phyloP scores from a whole-genome alignment of 2,797 vertebrate species.

The Halcyon leucocephala region DNA sequence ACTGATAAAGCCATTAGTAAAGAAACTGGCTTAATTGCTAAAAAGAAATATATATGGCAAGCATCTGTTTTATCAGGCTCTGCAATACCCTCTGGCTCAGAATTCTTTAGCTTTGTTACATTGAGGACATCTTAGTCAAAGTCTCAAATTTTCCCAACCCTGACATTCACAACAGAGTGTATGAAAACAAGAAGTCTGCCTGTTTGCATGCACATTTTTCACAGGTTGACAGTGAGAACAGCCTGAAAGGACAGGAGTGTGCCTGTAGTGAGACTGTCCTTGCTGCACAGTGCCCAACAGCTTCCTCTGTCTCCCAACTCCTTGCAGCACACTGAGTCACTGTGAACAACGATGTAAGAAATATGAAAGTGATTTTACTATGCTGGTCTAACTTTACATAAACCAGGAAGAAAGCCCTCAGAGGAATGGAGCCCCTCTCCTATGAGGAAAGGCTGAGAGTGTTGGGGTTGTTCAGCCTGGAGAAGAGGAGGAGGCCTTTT shows the following conservation, averaged over 20 bases:
- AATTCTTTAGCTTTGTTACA: neutral
- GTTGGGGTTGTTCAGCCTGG: neutral
- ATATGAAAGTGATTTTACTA: neutral
- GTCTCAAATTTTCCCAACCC: neutral
- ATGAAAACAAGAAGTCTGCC: neutral
- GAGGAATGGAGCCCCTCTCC: neutral
- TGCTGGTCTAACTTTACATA: neutral
- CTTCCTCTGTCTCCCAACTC: neutral
- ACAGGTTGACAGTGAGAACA: neutral
- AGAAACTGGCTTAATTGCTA: constrained; percentile 27
- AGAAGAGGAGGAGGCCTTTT: neutral
- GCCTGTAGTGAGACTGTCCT: neutral
- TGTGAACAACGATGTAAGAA: neutral
- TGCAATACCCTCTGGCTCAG: neutral
- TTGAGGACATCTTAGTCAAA: neutral
- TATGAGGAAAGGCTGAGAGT: neutral
- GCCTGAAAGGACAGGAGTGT: neutral
- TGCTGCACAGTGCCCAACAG: neutral
- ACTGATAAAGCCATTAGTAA: constrained; percentile 51
- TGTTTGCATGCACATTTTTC: neutral
- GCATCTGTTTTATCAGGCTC: constrained; percentile 40
- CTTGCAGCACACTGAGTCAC: neutral
- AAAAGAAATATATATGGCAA: constrained; percentile 22
- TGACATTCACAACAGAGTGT: neutral
- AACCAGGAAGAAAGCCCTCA: neutral